Base-by-base conservation (phyloP, 2,797 vertebrate genomes). In the Hyperoplus immaculatus region DNA sequence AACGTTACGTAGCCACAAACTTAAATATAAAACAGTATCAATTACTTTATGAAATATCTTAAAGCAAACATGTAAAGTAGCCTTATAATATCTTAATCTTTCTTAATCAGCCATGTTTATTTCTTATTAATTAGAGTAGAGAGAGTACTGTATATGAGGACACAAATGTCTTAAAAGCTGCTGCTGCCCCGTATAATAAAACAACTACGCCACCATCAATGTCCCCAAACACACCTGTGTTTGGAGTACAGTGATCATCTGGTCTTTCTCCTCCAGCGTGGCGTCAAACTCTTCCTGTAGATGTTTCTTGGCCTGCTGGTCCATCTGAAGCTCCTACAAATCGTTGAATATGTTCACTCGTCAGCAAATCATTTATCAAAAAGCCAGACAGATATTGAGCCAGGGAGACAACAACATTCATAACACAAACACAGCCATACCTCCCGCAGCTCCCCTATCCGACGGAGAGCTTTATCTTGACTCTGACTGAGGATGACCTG, bases 261-360 rank as follows among this genome's bases (percentile, higher is more conserved):
- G 98, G 90, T 99, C 98, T 62, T 99, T 99, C 90, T 99, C 98
- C 83, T 99, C 98, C 70, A 99, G 92, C 0, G 96, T 94, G 62
- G 97, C 97, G 89, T 99, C 98, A 91, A 98, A 99, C 87, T 99
- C 97, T 5, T 99, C 98, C 59, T 99, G 98, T 39, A 99, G 94
- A 86, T 99, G 98, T 92, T 98, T 99, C 92, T 99, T 99, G 46
- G 98, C 96, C 87, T 98, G 97, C 71, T 99, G 97, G 92, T 99
- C 98, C 98, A 99, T 99, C 59, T 99, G 97, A 14, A 99, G 96
- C 87, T 99, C 98, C 98, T 99, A 67, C 1, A 80, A 10, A 75
- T 29, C 3, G 83, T 80, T 72, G 1, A 55, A 18, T 36, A 61
- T 16, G 9, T 59, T 84, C 10, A 85, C 11, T 56, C 8, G 58